Evolutionary conservation across 2,888 invertebrate species (phyloP).

Genomic region (Sphaerophoria rueppellii): DNA sequence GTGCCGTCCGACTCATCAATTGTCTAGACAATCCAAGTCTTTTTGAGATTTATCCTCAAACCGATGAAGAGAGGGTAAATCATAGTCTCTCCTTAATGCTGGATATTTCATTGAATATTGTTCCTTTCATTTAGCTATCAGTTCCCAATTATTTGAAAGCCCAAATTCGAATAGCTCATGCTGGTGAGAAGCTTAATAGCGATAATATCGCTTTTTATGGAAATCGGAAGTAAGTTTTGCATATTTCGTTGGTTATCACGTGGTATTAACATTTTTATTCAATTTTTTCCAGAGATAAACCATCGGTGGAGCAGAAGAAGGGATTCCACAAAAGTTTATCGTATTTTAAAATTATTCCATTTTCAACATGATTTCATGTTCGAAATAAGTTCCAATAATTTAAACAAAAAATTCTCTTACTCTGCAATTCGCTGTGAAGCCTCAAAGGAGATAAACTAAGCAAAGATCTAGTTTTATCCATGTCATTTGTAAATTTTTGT

Average conservation of each 20-base stretch:
- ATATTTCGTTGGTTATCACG: neutral
- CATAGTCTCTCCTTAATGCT: no score
- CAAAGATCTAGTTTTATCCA: conserved; percentile 4
- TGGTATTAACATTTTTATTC: neutral
- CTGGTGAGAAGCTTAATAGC: conserved; percentile 73
- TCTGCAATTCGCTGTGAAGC: neutral
- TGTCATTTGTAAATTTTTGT: neutral
- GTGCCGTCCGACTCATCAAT: conserved; percentile 36
- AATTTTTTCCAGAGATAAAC: conserved; percentile 35
- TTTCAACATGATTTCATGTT: neutral
- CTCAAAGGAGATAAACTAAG: neutral
- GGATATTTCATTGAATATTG: neutral
- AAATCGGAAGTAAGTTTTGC: conserved; percentile 74
- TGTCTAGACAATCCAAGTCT: conserved; percentile 29
- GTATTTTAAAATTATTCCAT: conserved; percentile 21
- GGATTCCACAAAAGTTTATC: conserved; percentile 36
- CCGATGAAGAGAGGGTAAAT: conserved; percentile 49
- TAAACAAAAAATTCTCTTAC: neutral
- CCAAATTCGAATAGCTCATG: conserved; percentile 63
- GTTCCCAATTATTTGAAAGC: conserved; percentile 35
- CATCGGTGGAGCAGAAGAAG: conserved; percentile 21
- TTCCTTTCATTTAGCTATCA: conserved; percentile 22
- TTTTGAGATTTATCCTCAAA: neutral
- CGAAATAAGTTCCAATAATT: neutral
- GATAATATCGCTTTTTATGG: conserved; percentile 76